Percentiles rank a stretch among this genome's conserved stretches.
Conservation (phyloP, 2,113 vertebrate species). For the Meles meles region DNA sequence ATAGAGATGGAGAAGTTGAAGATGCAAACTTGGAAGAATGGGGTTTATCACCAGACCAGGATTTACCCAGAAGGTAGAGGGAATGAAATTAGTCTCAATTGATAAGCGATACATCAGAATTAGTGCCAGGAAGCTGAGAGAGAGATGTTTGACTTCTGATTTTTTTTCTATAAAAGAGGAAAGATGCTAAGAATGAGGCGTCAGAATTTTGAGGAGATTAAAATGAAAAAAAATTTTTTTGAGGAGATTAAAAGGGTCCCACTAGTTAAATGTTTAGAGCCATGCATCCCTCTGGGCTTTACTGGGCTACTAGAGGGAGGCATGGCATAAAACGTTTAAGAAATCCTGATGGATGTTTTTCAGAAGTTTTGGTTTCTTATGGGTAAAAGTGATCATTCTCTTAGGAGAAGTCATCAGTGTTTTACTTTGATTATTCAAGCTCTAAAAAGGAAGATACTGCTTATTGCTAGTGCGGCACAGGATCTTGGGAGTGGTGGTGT, state of each 20-base stretch:
- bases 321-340: background rate
- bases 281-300: background rate
- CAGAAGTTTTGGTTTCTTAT: background rate
- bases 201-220: background rate
- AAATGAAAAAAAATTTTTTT: too few species aligned
- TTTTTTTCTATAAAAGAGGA: background rate
- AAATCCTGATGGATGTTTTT: background rate
- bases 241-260: background rate
- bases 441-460: background rate
- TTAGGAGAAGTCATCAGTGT: background rate
- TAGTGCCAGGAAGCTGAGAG: background rate
- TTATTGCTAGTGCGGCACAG: background rate
- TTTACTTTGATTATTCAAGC: background rate
- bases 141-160: background rate
- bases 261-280: background rate
- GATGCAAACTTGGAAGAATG: background rate
- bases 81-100: background rate
- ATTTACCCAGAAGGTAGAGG: background rate
- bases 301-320: background rate
- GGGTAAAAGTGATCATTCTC: background rate
- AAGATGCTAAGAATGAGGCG: background rate
- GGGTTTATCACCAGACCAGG: background rate
- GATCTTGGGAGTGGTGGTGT: background rate
- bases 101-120: background rate
- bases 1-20: background rate